phyloP scores from a whole-genome alignment of 2,888 invertebrate genomes.

The Rhabditophanes sp. region DNA sequence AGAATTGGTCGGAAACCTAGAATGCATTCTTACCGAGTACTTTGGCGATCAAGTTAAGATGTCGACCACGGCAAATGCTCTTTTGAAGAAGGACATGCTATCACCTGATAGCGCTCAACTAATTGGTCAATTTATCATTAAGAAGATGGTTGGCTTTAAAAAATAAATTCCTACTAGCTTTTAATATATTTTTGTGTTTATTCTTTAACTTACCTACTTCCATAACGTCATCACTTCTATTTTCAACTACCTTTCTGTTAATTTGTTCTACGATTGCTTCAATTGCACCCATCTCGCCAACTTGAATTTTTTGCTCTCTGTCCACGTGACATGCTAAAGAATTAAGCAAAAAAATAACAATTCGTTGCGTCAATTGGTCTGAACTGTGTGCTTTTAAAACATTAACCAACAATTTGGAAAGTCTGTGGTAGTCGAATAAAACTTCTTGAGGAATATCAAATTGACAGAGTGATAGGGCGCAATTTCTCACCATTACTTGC shows the following conservation, averaged over 20 bases:
- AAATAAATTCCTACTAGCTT: too few species aligned
- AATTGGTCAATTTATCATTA: too few species aligned
- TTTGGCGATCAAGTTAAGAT: too few species aligned
- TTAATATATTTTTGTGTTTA: too few species aligned
- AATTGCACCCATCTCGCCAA: constrained; percentile 70
- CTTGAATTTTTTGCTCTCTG: constrained; percentile 70
- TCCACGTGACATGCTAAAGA: constrained; percentile 90
- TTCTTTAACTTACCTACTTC: too few species aligned
- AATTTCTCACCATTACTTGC: constrained; percentile 73
- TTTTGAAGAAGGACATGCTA: too few species aligned
- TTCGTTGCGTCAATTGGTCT: constrained; percentile 74
- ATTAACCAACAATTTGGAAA: constrained; percentile 34
- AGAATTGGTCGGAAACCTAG: too few species aligned
- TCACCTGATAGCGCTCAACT: too few species aligned
- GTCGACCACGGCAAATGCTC: too few species aligned
- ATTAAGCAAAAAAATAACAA: constrained; percentile 82
- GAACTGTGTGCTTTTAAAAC: constrained; percentile 47
- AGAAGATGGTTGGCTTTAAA: too few species aligned
- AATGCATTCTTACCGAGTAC: too few species aligned
- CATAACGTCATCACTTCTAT: constrained; percentile 77
- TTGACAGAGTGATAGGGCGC: constrained; percentile 79
- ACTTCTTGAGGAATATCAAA: constrained; percentile 87
- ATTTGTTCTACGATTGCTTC: constrained; percentile 64
- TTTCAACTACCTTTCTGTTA: constrained; percentile 59
- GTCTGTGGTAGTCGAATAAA: constrained; percentile 43